Evolutionary conservation across 2,888 invertebrate species (phyloP).

Genomic region (Lithophane socia): DNA sequence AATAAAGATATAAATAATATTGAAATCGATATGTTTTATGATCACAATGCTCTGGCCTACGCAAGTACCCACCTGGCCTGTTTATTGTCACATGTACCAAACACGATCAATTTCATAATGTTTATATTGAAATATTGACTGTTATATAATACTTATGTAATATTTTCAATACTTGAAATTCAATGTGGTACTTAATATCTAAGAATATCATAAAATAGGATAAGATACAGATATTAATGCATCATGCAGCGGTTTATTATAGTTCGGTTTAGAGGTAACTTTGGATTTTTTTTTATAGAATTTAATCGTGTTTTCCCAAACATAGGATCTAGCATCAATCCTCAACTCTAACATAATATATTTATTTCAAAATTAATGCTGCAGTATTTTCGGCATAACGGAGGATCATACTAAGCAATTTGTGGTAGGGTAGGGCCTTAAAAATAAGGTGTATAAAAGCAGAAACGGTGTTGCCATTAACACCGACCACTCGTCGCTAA

Average conservation of each 20-base stretch:
- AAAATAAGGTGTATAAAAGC: not conserved
- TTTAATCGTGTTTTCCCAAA: too few species aligned
- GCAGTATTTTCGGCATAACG: too few species aligned
- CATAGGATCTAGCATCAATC: too few species aligned
- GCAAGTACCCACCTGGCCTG: slow-evolving; percentile 36
- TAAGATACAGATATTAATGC: too few species aligned
- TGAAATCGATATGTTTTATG: slow-evolving; percentile 51
- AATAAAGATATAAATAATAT: slow-evolving; percentile 54
- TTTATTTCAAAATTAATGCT: too few species aligned
- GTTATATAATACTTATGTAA: not conserved
- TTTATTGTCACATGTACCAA: slow-evolving; percentile 35
- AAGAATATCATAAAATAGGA: not conserved
- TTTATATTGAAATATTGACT: slow-evolving; percentile 22
- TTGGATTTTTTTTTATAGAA: too few species aligned
- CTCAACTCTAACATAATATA: too few species aligned
- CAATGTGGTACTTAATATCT: not conserved
- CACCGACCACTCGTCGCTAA: slow-evolving; percentile 28
- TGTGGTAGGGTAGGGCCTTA: too few species aligned
- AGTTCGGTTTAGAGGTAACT: too few species aligned
- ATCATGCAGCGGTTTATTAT: too few species aligned
- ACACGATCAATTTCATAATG: slow-evolving; percentile 32
- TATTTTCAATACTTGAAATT: slow-evolving; percentile 15
- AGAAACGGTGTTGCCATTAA: slow-evolving; percentile 26
- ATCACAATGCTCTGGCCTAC: slow-evolving; percentile 4
- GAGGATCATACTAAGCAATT: too few species aligned